Conservation (phyloP, 2,888 invertebrate genomes). For the Neoitamus cyanurus region DNA sequence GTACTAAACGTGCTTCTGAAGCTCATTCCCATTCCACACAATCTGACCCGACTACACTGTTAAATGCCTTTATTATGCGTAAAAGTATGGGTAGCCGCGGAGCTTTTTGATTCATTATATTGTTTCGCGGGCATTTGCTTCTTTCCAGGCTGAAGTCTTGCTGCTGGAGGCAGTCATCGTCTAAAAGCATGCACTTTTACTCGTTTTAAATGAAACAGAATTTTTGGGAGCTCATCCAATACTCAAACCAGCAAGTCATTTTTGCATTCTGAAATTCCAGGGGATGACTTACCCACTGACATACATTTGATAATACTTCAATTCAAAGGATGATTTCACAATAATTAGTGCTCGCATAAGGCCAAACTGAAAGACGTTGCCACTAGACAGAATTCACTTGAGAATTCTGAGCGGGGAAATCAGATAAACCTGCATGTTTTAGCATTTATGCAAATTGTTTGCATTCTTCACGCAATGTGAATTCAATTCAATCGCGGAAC, state of each 20-base stretch:
- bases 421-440: neutral
- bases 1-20: neutral
- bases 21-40: slow-evolving; percentile 26
- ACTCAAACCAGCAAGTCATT: neutral
- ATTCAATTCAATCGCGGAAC: neutral
- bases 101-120: neutral
- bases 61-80: neutral
- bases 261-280: neutral
- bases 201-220: neutral
- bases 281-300: neutral
- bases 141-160: neutral
- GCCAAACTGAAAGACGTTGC: neutral
- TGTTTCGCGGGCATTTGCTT: neutral
- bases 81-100: neutral
- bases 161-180: neutral
- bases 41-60: neutral
- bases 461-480: neutral
- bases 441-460: neutral
- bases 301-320: neutral
- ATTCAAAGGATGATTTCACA: neutral
- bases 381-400: neutral
- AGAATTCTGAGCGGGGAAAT: neutral
- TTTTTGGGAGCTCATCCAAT: neutral
- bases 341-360: neutral
- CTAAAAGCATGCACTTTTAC: neutral